Evolutionary conservation across 2,797 vertebrate species (phyloP), one percentile per base, ranked within the genome.

Genomic region (Tapera naevia): DNA sequence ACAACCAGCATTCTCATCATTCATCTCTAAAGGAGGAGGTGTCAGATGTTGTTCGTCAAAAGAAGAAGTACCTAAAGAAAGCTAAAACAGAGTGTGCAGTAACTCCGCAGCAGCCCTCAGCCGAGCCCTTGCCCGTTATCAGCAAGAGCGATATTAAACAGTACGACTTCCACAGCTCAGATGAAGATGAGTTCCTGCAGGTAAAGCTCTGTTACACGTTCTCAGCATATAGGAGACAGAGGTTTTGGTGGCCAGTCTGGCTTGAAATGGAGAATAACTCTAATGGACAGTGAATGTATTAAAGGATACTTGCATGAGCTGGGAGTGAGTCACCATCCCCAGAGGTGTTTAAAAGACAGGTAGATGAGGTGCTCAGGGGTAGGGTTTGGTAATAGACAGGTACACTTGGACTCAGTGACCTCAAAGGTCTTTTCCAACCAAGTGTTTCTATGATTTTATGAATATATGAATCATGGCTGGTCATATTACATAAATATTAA

Each of bases 81-180:
- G 98, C 98, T 84, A 98, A 98, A 79, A 94, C 98, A 81, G 98
- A 98, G 94, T 97, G 98, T 78, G 97, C 98, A 53, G 81, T 98
- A 70, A 95, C 97, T 82, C 92, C 98, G 91, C 98, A 98, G 66
- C 98, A 98, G 60, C 94, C 98, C 54, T 97, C 98, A 74, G 97
- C 98, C 35, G 98, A 98, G 89, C 97, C 98, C 48, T 91, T 98
- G 86, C 98, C 98, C 71, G 96, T 97, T 57, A 95, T 99, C 97
- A 98, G 96, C 98, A 98, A 98, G 97, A 98, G 98, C 25, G 98
- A 99, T 80, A 98, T 99, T 95, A 99, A 99, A 75, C 99, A 99
- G 97, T 99, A 99, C 46, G 99, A 99, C 98, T 99, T 99, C 97
- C 99, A 99, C 98, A 99, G 99, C 95, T 99, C 99, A 9, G 99